A percentile compares a stretch with the other conserved stretches of the same genome.
phyloP scores from a whole-genome alignment of 2,113 vertebrate genomes.

The Castor canadensis region DNA sequence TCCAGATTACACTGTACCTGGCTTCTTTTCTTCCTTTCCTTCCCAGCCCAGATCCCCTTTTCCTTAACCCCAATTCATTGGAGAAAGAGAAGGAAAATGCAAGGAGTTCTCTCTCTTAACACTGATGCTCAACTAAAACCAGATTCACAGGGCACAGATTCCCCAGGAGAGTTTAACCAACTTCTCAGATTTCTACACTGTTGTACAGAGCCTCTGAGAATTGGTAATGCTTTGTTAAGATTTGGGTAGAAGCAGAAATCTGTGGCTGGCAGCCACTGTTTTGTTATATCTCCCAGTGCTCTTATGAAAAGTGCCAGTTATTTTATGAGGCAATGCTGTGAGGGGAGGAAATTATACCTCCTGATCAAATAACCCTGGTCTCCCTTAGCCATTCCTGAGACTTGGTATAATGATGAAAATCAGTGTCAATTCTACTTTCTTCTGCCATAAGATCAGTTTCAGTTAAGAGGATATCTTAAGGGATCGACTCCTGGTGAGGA shows the following conservation, averaged over 20 bases:
- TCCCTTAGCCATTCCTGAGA: neutral
- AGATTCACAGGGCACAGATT: slow-evolving; percentile 9
- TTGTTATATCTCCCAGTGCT: neutral
- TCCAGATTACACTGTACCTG: neutral
- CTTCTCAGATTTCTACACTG: slow-evolving; percentile 32
- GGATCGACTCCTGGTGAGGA: neutral
- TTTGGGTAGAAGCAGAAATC: slow-evolving; percentile 16
- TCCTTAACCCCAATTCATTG: neutral
- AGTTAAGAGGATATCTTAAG: slow-evolving; percentile 24
- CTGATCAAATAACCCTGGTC: neutral
- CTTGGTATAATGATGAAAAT: neutral
- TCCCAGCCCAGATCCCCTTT: neutral
- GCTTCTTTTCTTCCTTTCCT: neutral
- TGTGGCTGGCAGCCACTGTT: neutral
- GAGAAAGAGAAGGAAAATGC: neutral
- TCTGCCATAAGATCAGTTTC: neutral
- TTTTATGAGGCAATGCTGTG: neutral
- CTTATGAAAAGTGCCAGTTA: slow-evolving; percentile 29
- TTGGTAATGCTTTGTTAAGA: neutral
- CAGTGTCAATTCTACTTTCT: neutral
- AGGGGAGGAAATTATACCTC: neutral
- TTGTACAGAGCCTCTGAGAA: slow-evolving; percentile 1
- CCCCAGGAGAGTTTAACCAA: neutral
- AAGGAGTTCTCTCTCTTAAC: slow-evolving; percentile 3
- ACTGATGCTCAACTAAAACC: neutral